phyloP scores from a whole-genome alignment of 2,888 invertebrate genomes.

The Tipula helvola region DNA sequence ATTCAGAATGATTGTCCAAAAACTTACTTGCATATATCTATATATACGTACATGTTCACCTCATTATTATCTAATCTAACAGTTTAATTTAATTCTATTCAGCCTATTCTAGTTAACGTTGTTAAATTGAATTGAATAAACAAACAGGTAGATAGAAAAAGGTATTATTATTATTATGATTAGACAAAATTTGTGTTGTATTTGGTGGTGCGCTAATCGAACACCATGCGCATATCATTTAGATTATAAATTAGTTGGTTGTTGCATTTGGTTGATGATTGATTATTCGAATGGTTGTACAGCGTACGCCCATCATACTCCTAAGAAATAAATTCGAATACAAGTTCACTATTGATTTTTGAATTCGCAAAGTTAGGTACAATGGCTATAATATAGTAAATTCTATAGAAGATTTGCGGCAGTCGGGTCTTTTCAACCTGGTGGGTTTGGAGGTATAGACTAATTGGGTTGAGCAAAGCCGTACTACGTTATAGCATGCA shows the following conservation, averaged over 20 bases:
- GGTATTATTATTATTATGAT: neutral
- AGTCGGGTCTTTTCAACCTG: too few species aligned
- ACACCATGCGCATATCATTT: neutral
- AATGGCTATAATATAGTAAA: too few species aligned
- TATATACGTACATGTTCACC: neutral
- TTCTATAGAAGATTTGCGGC: too few species aligned
- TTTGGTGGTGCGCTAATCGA: neutral
- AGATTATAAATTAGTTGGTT: neutral
- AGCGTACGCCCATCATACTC: neutral
- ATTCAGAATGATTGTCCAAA: neutral
- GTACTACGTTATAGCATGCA: too few species aligned
- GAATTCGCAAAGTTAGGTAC: too few species aligned
- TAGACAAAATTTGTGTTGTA: neutral
- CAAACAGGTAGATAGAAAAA: neutral
- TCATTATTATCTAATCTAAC: constrained; percentile 4
- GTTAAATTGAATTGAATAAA: neutral
- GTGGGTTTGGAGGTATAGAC: too few species aligned
- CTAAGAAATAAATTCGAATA: too few species aligned
- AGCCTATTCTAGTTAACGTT: neutral
- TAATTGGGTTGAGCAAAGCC: too few species aligned
- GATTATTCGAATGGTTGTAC: neutral
- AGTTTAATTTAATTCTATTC: neutral
- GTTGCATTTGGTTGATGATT: neutral
- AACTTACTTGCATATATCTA: neutral
- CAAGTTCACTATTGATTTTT: too few species aligned